phyloP scores from a whole-genome alignment of 2,797 vertebrate genomes.

The Glyptemys insculpta region DNA sequence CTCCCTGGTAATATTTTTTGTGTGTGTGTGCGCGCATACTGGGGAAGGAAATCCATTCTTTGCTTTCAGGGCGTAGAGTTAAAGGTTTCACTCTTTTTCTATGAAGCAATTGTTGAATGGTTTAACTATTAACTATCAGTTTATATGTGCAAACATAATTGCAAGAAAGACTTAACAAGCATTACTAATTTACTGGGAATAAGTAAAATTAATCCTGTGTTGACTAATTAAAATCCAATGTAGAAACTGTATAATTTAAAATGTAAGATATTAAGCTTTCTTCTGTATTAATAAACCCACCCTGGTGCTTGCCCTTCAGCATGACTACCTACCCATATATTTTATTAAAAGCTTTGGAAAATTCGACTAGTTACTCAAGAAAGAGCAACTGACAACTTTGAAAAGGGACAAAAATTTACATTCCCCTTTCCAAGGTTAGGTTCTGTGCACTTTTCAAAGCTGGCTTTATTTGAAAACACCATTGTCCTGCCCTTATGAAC shows the following conservation, averaged over 20 bases:
- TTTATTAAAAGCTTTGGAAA: conserved; percentile 51
- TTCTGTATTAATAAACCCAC: background rate
- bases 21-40: background rate
- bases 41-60: background rate
- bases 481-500: background rate
- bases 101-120: background rate
- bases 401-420: background rate
- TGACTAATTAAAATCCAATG: background rate
- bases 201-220: background rate
- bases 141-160: background rate
- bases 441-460: background rate
- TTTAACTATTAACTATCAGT: background rate
- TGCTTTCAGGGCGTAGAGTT: background rate
- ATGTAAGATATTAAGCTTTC: background rate
- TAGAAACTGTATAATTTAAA: background rate
- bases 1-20: background rate
- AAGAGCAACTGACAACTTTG: background rate
- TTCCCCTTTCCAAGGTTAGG: background rate
- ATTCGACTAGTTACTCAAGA: background rate
- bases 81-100: background rate
- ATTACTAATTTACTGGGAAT: background rate
- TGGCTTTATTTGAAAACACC: background rate
- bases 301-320: background rate
- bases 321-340: background rate
- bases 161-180: background rate